Evolutionary conservation across 2,888 invertebrate genomes (phyloP), one percentile per base, ranked within the genome.

Genomic region (Drosophila austrosaltans): DNA sequence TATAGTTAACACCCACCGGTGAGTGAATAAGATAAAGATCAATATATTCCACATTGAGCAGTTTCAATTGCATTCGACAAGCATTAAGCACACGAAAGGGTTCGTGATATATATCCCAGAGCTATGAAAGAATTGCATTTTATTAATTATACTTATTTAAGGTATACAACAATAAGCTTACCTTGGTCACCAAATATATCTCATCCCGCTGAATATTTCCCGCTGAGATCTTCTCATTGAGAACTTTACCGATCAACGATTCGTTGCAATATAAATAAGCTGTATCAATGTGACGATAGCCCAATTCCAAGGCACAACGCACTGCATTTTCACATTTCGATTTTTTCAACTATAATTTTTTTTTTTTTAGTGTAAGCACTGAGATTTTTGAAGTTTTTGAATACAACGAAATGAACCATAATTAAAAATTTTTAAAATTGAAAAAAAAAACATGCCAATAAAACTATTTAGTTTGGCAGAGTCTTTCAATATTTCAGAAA

Each of bases 21-120:
- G 96, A 96, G 89, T 97, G 97, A 72, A 97, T 95, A 39, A 97
- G 92, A 87, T 95, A 97, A 0, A 97, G 93, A 86, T 97, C 97
- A 61, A 97, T 92, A 89, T 97, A 97, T 0, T 94, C 93, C 1
- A 97, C 89, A 0, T 94, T 94, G 71, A 97, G 93, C 63, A 94
- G 93, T 0, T 93, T 90, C 12, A 97, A 90, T 0, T 96, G 95
- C 61, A 93, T 92, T 59, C 93, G 93, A 75, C 96, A 93, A 0
- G 95, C 86, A 58, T 78, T 64, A 48, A 77, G 78, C 5, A 89
- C 87, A 20, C 69, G 79, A 16, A 77, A 71, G 0, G 90, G 85
- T 10, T 88, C 79, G 72, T 89, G 89, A 39, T 76, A 75, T 30
- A 79, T 85, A 66, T 88, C 86, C 91, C 91, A 91, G 2, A 91